Evolutionary conservation across 2,888 invertebrate species (phyloP), one percentile per base, ranked within the genome.

Genomic region (Agrochola circellaris): DNA sequence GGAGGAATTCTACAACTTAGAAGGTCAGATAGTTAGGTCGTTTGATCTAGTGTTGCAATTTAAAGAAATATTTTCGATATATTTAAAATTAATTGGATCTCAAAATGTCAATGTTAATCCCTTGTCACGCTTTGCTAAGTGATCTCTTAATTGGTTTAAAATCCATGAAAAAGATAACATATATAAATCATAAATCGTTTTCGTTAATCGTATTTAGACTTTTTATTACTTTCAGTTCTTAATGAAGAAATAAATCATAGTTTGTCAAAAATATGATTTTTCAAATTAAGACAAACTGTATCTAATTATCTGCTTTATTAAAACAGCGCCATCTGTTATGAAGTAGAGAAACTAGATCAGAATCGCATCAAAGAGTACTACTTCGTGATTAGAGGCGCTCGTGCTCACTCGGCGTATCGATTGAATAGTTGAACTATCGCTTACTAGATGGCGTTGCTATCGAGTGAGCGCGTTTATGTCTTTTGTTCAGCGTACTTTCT

Each of bases 381-480:
- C n/a, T 17, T 69, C n/a, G n/a, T 17, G n/a, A 23, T 1, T 13
- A 17, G 54, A 30, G 42, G n/a, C 3, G 20, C 20, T 61, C 7
- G 56, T 13, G 51, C n/a, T 26, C n/a, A 81, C 17, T 51, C 6
- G 74, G 60, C 75, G 45, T 45, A 30, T 81, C 60, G 20, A 26
- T 56, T 23, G n/a, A 61, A 66, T 77, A 81, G 86, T 91, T 85
- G 61, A 23, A 23, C 89, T 78, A 81, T 60, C 45, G 1, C 34
- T 13, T 73, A 69, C 77, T 87, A 93, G 93, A 89, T 92, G 90
- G 91, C 93, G 91, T 67, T 81, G 48, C 48, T n/a, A 6, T 0
- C 0, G 0, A 0, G 0, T 3, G 11, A 48, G 65, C 83, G 90
- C 95, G 95, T 95, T 95, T 90, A 94, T 89, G 92, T 95, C 93